A percentile compares a stretch with the other conserved stretches of the same genome.
These are phyloP conservation scores for Apodemia hepburni DNA, from an alignment of 2,888 invertebrate genomes.

Conservation along the genomic window DNA sequence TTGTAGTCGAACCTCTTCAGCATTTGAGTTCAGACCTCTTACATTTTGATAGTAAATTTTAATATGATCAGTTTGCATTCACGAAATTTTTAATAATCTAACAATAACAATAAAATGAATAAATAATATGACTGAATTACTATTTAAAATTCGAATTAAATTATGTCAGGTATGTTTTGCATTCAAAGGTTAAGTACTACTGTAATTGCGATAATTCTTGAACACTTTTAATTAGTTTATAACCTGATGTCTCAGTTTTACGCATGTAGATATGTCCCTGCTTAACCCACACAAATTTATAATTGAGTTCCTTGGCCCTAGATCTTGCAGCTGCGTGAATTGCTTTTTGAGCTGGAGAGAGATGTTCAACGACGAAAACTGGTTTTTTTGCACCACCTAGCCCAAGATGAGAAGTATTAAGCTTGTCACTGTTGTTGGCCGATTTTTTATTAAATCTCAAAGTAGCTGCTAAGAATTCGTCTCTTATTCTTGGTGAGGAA, in stretches of 20 bases:
- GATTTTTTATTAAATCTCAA: not conserved
- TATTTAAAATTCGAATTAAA: not conserved
- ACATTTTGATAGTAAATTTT: constrained; percentile 28
- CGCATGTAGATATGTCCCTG: constrained; percentile 2
- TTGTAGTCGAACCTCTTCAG: constrained; percentile 17
- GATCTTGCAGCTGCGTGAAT: not conserved
- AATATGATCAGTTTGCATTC: constrained; percentile 1
- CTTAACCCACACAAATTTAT: constrained; percentile 16
- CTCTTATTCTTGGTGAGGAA: not conserved
- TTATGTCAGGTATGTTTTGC: no score
- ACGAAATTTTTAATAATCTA: not conserved
- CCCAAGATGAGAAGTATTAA: not conserved
- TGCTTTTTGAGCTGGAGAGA: not conserved
- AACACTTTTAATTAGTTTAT: not conserved
- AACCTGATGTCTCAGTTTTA: constrained; percentile 7
- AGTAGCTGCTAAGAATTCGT: not conserved
- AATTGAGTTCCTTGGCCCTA: constrained; percentile 7
- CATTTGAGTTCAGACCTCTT: constrained; percentile 21
- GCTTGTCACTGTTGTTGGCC: not conserved
- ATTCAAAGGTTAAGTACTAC: not conserved
- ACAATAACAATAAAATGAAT: not conserved
- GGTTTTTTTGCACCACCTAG: not conserved
- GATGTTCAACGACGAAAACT: not conserved
- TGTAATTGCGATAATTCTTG: not conserved
- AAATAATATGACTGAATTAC: not conserved